Base-by-base conservation (phyloP, 2,797 vertebrate genomes). In the Adelosebastes latens region DNA sequence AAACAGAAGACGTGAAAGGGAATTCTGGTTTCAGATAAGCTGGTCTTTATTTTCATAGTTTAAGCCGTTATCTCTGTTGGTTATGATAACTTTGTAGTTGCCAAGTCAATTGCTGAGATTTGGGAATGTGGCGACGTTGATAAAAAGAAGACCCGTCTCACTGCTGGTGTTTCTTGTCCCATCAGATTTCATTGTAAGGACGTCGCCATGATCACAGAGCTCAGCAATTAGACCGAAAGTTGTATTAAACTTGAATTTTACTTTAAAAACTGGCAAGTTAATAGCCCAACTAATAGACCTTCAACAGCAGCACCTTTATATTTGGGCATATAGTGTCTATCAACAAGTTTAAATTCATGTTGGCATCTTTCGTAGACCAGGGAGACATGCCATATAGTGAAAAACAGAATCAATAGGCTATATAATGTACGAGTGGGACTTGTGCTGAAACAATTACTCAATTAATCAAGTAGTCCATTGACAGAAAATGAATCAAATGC, bases 111-210 rank as follows among this genome's bases (percentile, higher is more conserved):
- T 46, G 39, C 39, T 46, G 39, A 16, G 18, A 34, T 59, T 14
- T 68, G 29, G 11, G 4, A 36, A 59, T 8, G 8, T 49, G 6
- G 34, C 62, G 20, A 20, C 16, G 0, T 20, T 20, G 42, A 20
- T 18, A 46, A 46, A 46, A 46, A 46, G 42, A 46, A 18, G 42
- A 0, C 42, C 16, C 0, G 42, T 46, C 42, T 46, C 42, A 0
- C 42, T 46, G 0, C 16, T 46, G 0, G 42, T 46, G 16, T 46
- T 8, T 46, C 16, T 18, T 46, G 42, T 3, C 16, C 0, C 0
- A 2, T 46, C 42, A 46, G 16, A 46, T 5, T 46, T 32, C 31
- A 20, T 46, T 20, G 42, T 6, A 18, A 46, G 5, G 42, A 46
- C 16, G 14, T 46, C 16, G 3, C 39, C 39, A 0, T 14, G 39